Conservation (phyloP, 2,797 vertebrate species). For the Centroberyx gerrardi region DNA sequence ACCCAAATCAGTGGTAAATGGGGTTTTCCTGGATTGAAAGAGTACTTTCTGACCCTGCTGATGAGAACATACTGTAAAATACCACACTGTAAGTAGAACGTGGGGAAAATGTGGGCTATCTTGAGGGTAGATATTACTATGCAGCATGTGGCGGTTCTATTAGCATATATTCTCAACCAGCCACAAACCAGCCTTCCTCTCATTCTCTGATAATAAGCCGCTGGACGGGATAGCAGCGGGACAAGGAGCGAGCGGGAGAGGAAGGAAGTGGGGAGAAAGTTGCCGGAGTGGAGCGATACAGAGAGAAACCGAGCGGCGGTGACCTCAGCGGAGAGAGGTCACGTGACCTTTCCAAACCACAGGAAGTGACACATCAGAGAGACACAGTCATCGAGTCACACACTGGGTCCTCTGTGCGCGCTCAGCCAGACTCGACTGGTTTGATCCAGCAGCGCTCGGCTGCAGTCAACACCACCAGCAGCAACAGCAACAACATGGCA, state of each 20-base stretch:
- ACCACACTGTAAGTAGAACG: slow-evolving; percentile 25
- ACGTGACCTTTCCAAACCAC: slow-evolving; percentile 55
- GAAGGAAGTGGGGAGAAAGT: slow-evolving; percentile 14
- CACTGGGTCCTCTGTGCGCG: slow-evolving; percentile 57
- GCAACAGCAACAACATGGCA: slow-evolving; percentile 7
- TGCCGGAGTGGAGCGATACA: slow-evolving; percentile 12
- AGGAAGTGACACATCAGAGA: slow-evolving; percentile 70
- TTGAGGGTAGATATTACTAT: slow-evolving; percentile 16
- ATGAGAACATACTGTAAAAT: slow-evolving; percentile 16
- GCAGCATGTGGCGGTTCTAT: background rate
- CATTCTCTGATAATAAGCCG: slow-evolving; percentile 15
- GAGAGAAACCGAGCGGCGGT: slow-evolving; percentile 2
- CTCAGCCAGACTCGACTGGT: slow-evolving; percentile 62
- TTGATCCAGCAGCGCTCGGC: slow-evolving; percentile 53
- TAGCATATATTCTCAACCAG: slow-evolving; percentile 2
- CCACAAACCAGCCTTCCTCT: background rate
- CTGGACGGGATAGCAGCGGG: slow-evolving; percentile 3
- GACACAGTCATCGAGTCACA: slow-evolving; percentile 40
- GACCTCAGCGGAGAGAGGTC: slow-evolving; percentile 46
- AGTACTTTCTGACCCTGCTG: background rate
- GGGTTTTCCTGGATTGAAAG: slow-evolving; percentile 2
- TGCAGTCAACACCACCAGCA: slow-evolving; percentile 19
- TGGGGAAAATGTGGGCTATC: slow-evolving; percentile 34
- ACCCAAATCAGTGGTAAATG: slow-evolving; percentile 10
- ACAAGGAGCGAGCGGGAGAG: background rate